Base-by-base conservation (phyloP, 2,888 invertebrate species). In the Chloroclysta siterata region DNA sequence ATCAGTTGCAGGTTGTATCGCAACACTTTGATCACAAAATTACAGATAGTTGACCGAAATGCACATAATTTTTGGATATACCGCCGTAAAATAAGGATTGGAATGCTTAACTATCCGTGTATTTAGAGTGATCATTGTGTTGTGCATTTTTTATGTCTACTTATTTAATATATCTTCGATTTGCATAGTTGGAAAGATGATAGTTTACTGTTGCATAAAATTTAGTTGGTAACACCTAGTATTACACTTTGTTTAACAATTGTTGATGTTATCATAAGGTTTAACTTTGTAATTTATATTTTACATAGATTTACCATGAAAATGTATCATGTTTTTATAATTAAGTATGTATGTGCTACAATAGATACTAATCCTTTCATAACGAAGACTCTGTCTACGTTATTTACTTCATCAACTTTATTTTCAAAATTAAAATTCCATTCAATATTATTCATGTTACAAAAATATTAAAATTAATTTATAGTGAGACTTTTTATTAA, bases 261-360 rank as follows among this genome's bases (percentile, higher is more conserved):
- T 76, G 78, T 81, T 81, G 82, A 83, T 82, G 79, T 79, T 83
- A 75, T 74, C 71, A 13, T 85, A 82, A 82, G 79, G 71, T 78
- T 77, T 79, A 78, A 77, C 77, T 75, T 77, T 77, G 75, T 80
- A 74, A 81, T 79, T 81, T 81, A 81, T 84, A 75, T 82, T 78
- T 76, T 69, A 68, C 72, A 66, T 65, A 73, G 74, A 69, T 73
- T 79, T 78, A 75, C 71, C 77, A 75, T 75, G 69, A 75, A 74
- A 71, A 73, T 78, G 73, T 77, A 76, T 73, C 71, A 72, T 72
- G 74, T 79, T 80, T 73, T 76, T 70, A 74, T 66, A 62, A 66
- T 61, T 72, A 73, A 70, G 67, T 72, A 72, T 47, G 51, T 70
- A 54, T 66, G 48, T 70, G 69, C 66, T 72, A 60, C 46, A 57